Base-by-base conservation (phyloP, 2,797 vertebrate genomes). In the Lagodon rhomboides region DNA sequence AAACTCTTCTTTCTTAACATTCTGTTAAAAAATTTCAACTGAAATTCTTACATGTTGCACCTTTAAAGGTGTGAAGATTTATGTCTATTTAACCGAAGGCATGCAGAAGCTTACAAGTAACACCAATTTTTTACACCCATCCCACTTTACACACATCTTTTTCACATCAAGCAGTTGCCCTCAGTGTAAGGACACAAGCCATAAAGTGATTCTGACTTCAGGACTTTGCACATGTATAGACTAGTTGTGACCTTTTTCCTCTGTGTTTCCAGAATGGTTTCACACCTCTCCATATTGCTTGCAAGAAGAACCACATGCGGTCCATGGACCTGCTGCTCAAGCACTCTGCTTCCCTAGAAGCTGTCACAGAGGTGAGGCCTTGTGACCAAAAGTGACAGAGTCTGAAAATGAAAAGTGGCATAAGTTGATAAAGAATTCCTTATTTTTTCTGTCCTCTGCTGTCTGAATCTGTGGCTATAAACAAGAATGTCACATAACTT, bases 271-370 rank as follows among this genome's bases (percentile, higher is more conserved):
- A 99, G 98, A 99, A 99, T 0, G 98, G 98, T 85, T 99, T 99
- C 89, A 99, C 98, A 0, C 98, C 98, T 23, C 95, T 99, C 51
- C 98, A 99, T 68, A 99, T 99, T 0, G 98, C 98, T 87, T 99
- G 98, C 88, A 99, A 99, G 95, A 99, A 99, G 94, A 99, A 98
- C 94, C 98, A 99, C 84, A 95, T 97, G 90, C 95, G 97, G 0
- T 97, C 98, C 78, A 98, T 99, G 98, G 98, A 99, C 84, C 95
- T 99, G 84, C 95, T 99, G 79, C 94, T 99, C 75, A 99, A 99
- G 92, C 98, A 97, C 0, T 98, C 97, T 0, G 98, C 98, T 47
- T 98, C 98, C 64, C 96, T 99, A 0, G 98, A 99, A 1, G 97
- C 98, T 0, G 98, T 99, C 85, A 99, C 98, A 0, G 98, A 99